Percentiles rank a stretch among this genome's conserved stretches.
Conservation (phyloP, 2,797 vertebrate species). For the Distichodus sexfasciatus region DNA sequence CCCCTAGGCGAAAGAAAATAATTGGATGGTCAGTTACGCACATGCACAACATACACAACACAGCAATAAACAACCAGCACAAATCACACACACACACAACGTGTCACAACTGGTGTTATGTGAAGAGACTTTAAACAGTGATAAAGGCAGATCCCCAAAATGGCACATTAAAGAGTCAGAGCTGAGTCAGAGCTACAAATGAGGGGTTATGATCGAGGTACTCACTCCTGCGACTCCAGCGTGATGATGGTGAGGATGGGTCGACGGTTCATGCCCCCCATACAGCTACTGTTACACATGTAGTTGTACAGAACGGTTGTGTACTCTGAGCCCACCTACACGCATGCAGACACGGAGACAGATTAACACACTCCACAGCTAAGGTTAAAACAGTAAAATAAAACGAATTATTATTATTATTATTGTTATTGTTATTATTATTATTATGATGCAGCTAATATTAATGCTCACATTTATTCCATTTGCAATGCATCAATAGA, state of each 20-base stretch:
- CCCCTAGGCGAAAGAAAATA: slow-evolving; percentile 56
- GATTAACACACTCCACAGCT: background rate
- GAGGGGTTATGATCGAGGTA: background rate
- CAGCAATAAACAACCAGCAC: too few relatives aligned
- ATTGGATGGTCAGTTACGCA: background rate
- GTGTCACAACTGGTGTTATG: too few relatives aligned
- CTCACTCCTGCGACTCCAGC: slow-evolving; percentile 68
- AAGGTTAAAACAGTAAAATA: too few relatives aligned
- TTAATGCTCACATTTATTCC: background rate
- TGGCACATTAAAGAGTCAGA: background rate
- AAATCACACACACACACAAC: background rate
- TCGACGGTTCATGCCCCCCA: slow-evolving; percentile 77
- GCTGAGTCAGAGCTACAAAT: background rate
- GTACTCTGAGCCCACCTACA: slow-evolving; percentile 67
- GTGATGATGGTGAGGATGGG: slow-evolving; percentile 76
- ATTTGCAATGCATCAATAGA: background rate
- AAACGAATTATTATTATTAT: too few relatives aligned
- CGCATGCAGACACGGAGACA: background rate
- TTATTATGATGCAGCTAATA: too few relatives aligned
- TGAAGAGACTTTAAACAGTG: too few relatives aligned
- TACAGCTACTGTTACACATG: slow-evolving; percentile 80
- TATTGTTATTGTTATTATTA: too few relatives aligned
- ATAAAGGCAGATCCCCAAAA: too few relatives aligned
- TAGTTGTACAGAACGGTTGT: slow-evolving; percentile 72
- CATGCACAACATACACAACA: background rate